A percentile compares a stretch with the other conserved stretches of the same genome.
Evolutionary conservation across 64 coral and sea anemone genomes (phyloP).

Genomic region (Catalaphyllia jardinei): DNA sequence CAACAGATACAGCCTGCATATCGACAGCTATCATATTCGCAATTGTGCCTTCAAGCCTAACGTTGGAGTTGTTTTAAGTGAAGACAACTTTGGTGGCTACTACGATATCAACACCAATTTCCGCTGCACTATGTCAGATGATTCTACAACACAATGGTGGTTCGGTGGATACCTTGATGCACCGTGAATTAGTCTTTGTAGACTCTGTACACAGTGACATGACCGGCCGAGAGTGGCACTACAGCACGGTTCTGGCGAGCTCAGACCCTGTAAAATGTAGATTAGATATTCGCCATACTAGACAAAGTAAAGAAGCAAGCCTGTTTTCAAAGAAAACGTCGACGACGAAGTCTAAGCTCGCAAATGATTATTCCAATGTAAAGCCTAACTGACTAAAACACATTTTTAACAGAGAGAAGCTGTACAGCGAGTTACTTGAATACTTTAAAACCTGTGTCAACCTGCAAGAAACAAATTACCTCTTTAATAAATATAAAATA

Average conservation of each 20-base stretch:
- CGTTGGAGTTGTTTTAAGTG: background rate
- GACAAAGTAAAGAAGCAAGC: too few relatives aligned
- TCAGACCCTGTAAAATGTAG: too few relatives aligned
- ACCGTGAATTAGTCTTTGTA: background rate
- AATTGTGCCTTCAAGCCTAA: background rate
- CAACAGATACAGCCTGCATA: background rate
- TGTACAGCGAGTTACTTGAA: too few relatives aligned
- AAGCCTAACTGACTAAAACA: too few relatives aligned
- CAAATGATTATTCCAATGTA: too few relatives aligned
- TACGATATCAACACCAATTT: background rate
- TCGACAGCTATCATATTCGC: background rate
- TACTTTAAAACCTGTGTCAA: too few relatives aligned
- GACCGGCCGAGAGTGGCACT: background rate
- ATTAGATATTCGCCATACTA: too few relatives aligned
- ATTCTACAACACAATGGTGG: constrained; percentile 31
- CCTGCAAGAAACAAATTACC: too few relatives aligned
- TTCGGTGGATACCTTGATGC: constrained; percentile 19
- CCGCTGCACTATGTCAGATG: background rate
- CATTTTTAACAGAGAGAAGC: too few relatives aligned
- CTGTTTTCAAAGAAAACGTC: too few relatives aligned
- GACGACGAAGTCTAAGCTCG: too few relatives aligned
- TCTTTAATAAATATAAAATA: too few relatives aligned
- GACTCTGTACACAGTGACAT: constrained; percentile 6
- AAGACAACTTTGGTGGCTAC: constrained; percentile 44
- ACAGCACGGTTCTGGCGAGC: background rate